These are phyloP conservation scores for Patagioenas fasciata DNA, from an alignment of 2,113 vertebrate genomes.

Conservation along the genomic window DNA sequence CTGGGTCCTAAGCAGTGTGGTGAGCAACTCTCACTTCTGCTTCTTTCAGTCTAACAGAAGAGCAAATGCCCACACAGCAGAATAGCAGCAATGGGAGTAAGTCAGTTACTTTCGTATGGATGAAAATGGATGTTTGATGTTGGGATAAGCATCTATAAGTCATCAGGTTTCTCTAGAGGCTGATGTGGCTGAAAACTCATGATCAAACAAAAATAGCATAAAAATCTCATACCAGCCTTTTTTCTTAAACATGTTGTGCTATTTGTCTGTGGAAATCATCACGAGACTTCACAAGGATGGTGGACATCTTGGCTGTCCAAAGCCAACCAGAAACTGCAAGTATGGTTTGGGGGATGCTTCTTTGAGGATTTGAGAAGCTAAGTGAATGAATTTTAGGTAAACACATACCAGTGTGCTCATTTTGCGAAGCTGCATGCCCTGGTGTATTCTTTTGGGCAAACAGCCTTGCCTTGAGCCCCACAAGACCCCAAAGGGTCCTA, in stretches of 20 bases:
- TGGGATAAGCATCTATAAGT: neutral
- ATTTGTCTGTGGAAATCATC: neutral
- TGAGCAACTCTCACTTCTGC: neutral
- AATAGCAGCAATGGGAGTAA: neutral
- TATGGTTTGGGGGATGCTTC: neutral
- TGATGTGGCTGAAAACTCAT: neutral
- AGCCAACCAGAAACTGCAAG: conserved; percentile 19
- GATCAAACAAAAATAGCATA: neutral
- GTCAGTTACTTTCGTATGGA: neutral
- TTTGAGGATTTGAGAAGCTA: neutral
- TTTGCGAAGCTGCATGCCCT: neutral
- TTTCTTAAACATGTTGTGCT: neutral
- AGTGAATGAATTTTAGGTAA: conserved; percentile 3
- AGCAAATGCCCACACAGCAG: neutral
- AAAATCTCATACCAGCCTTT: neutral
- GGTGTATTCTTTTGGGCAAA: neutral
- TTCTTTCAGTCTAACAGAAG: neutral
- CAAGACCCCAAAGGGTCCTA: neutral
- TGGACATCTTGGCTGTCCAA: neutral
- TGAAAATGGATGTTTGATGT: neutral
- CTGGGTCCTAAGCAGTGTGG: neutral
- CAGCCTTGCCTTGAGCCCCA: neutral
- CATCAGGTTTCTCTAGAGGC: neutral
- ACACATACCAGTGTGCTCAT: neutral
- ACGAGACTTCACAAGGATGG: neutral